These are phyloP conservation scores for Pedicia rivosa DNA, from an alignment of 2,888 invertebrate species.

Conservation along the genomic window DNA sequence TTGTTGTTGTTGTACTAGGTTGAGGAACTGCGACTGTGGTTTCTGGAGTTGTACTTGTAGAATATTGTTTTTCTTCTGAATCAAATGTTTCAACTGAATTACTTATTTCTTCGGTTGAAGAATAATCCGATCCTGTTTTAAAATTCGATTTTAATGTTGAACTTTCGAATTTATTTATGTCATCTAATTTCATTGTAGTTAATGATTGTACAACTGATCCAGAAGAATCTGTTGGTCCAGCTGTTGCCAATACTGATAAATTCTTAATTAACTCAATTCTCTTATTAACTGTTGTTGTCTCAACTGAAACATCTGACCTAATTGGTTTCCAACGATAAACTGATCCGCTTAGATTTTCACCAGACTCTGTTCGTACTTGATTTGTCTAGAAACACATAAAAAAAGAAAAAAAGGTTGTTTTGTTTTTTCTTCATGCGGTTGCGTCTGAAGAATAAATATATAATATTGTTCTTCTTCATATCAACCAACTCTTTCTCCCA, in stretches of 20 bases:
- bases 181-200: conserved; percentile 18
- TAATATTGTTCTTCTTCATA: conserved; percentile 3
- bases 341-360: conserved; percentile 9
- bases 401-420: too few species aligned
- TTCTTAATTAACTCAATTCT: conserved; percentile 17
- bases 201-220: conserved; percentile 25
- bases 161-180: background rate
- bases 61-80: background rate
- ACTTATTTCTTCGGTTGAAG: too few species aligned
- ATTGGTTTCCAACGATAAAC: conserved; percentile 17
- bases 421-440: background rate
- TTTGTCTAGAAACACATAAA: conserved; percentile 35
- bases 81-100: too few species aligned
- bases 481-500: too few species aligned
- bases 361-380: conserved; percentile 37
- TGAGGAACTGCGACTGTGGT: conserved; percentile 1
- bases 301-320: conserved; percentile 9
- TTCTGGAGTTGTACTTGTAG: background rate
- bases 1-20: background rate
- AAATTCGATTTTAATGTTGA: too few species aligned
- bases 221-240: conserved; percentile 18
- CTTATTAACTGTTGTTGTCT: conserved; percentile 14
- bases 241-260: conserved; percentile 11
- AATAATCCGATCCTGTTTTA: too few species aligned
- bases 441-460: conserved; percentile 7